Percentiles rank a stretch among this genome's conserved stretches.
phyloP scores from a whole-genome alignment of 1,140 invertebrate genomes.

The Augochlora pura region DNA sequence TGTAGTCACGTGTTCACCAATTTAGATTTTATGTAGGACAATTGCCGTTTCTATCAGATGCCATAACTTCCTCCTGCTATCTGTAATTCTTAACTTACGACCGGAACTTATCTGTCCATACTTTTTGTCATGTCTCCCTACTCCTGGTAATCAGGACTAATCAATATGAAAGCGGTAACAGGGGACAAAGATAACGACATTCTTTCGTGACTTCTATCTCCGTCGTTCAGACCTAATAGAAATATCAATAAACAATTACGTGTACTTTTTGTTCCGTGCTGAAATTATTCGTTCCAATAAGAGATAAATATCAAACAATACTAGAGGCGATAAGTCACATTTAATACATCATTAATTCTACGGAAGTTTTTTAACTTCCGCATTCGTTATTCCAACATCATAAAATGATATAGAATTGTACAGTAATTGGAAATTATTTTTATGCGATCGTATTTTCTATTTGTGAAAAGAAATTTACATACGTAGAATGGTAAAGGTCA shows the following conservation, averaged over 20 bases:
- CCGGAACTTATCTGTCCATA: conserved; percentile 40
- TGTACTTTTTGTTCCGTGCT: neutral
- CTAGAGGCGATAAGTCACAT: neutral
- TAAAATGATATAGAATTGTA: too few relatives aligned
- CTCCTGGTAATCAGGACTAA: conserved; percentile 50
- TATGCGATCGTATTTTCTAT: too few relatives aligned
- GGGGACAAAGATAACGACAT: conserved; percentile 23
- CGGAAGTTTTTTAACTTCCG: too few relatives aligned
- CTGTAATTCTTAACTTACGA: conserved; percentile 48
- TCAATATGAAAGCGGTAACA: conserved; percentile 51
- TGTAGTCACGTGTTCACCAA: neutral
- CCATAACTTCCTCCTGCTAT: conserved; percentile 6
- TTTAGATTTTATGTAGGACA: neutral
- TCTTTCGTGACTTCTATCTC: conserved; percentile 6
- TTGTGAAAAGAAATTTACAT: too few relatives aligned
- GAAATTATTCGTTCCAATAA: neutral
- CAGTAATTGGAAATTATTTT: too few relatives aligned
- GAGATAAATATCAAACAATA: neutral
- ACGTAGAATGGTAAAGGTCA: too few relatives aligned
- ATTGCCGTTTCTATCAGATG: neutral
- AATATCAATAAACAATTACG: neutral
- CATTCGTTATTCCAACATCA: too few relatives aligned
- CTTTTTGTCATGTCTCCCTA: conserved; percentile 50
- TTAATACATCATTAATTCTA: too few relatives aligned
- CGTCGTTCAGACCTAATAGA: neutral